Evolutionary conservation across 2,888 invertebrate genomes (phyloP).

Genomic region (Anthrax anthrax): DNA sequence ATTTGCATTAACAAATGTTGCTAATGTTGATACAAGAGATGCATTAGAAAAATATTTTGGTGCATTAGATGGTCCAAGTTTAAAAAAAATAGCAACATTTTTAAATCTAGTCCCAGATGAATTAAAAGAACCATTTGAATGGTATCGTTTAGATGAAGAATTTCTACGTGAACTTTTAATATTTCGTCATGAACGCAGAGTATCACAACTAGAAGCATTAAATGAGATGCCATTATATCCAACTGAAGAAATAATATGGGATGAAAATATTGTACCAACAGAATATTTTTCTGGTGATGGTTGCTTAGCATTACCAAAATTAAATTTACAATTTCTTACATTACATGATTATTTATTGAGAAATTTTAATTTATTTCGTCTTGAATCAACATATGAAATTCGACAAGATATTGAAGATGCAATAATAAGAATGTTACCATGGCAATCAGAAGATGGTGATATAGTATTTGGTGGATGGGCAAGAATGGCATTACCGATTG

Average conservation of each 20-base stretch:
- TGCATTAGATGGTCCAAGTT: conserved; percentile 50
- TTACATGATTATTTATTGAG: conserved; percentile 93
- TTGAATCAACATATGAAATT: conserved; percentile 97
- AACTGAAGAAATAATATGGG: conserved; percentile 96
- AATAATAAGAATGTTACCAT: conserved; percentile 86
- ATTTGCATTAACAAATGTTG: conserved; percentile 87
- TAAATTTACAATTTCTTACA: conserved; percentile 96
- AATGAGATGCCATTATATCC: conserved; percentile 99
- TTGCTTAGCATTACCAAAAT: conserved; percentile 87
- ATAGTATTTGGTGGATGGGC: conserved; percentile 97
- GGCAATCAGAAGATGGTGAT: conserved; percentile 75
- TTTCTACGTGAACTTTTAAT: conserved; percentile 78
- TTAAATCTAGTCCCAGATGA: conserved; percentile 75
- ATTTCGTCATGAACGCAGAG: conserved; percentile 72
- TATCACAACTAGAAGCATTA: conserved; percentile 84
- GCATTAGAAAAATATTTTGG: conserved; percentile 74
- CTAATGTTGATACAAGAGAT: conserved; percentile 83
- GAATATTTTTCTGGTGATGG: conserved; percentile 95
- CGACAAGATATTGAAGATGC: conserved; percentile 97
- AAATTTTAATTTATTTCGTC: conserved; percentile 92
- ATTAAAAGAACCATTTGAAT: conserved; percentile 42
- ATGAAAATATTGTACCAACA: conserved; percentile 95
- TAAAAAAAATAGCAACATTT: conserved; percentile 75
- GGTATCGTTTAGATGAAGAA: conserved; percentile 65
- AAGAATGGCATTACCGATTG: conserved; percentile 91